A percentile compares a stretch with the other conserved stretches of the same genome.
These are phyloP conservation scores for Procavia capensis DNA, from an alignment of 2,113 vertebrate genomes.

Conservation along the genomic window DNA sequence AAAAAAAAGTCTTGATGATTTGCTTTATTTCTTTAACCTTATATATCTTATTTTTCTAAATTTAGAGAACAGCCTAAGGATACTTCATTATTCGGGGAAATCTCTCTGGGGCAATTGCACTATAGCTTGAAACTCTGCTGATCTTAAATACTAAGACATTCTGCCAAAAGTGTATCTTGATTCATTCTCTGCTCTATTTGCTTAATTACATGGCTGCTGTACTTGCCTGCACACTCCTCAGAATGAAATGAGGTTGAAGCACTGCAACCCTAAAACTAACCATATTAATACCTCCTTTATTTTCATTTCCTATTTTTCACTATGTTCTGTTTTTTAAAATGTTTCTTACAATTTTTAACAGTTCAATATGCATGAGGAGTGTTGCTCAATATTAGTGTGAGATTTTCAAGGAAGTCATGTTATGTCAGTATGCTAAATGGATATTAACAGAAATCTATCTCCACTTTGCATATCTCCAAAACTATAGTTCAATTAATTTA, in stretches of 20 bases:
- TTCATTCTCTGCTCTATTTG: not conserved
- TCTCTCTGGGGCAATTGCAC: not conserved
- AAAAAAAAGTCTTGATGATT: constrained; percentile 18
- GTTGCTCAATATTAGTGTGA: not conserved
- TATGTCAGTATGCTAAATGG: not conserved
- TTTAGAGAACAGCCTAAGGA: not conserved
- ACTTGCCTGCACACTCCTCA: not conserved
- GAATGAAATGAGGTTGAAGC: not conserved
- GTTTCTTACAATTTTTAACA: not conserved
- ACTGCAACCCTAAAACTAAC: not conserved
- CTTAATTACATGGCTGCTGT: not conserved
- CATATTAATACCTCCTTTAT: not conserved
- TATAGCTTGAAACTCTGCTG: not conserved
- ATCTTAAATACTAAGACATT: constrained; percentile 12
- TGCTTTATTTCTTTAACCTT: not conserved
- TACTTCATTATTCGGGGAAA: not conserved
- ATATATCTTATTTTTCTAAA: constrained; percentile 30
- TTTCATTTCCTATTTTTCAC: not conserved
- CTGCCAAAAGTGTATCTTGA: constrained; percentile 10
- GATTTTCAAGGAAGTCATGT: not conserved
- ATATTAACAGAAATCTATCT: not conserved
- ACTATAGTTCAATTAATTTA: not conserved
- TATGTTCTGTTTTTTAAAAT: not conserved
- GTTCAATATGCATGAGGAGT: not conserved
- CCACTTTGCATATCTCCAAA: not conserved